A percentile compares a stretch with the other conserved stretches of the same genome.
phyloP scores from a whole-genome alignment of 2,888 invertebrate species.

The Hyppa rectilinea region DNA sequence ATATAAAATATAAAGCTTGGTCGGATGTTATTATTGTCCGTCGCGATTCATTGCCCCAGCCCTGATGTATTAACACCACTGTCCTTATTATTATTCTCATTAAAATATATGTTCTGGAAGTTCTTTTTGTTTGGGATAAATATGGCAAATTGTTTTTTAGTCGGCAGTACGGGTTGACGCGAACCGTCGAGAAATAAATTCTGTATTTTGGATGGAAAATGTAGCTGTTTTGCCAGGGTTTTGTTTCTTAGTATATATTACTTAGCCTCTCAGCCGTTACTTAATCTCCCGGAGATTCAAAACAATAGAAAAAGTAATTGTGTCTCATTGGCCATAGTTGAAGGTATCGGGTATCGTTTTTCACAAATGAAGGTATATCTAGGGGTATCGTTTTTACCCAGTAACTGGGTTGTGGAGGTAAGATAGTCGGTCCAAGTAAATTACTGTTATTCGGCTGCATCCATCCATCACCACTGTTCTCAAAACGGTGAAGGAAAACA shows the following conservation, averaged over 20 bases:
- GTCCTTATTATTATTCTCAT: slow-evolving; percentile 47
- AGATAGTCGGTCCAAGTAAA: neutral
- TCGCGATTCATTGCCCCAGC: slow-evolving; percentile 66
- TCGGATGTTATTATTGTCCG: slow-evolving; percentile 70
- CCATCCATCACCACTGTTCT: too few species aligned
- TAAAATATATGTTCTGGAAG: slow-evolving; percentile 53
- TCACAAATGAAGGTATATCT: too few species aligned
- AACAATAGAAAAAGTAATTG: too few species aligned
- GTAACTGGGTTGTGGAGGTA: neutral
- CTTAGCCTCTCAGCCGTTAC: too few species aligned
- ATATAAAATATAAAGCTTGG: slow-evolving; percentile 67
- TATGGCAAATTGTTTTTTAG: slow-evolving; percentile 31
- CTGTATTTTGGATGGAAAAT: neutral
- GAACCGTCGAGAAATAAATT: neutral
- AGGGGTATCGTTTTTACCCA: neutral
- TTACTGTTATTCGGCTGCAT: neutral
- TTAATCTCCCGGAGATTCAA: too few species aligned
- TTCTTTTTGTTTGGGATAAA: slow-evolving; percentile 2
- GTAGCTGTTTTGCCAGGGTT: neutral
- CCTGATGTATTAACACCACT: slow-evolving; percentile 63
- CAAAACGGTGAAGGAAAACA: too few species aligned
- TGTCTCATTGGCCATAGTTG: too few species aligned
- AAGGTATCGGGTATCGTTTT: too few species aligned
- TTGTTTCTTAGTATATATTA: too few species aligned
- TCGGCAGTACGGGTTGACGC: neutral